Base-by-base conservation (phyloP, 2,113 vertebrate species). In the Python bivittatus region DNA sequence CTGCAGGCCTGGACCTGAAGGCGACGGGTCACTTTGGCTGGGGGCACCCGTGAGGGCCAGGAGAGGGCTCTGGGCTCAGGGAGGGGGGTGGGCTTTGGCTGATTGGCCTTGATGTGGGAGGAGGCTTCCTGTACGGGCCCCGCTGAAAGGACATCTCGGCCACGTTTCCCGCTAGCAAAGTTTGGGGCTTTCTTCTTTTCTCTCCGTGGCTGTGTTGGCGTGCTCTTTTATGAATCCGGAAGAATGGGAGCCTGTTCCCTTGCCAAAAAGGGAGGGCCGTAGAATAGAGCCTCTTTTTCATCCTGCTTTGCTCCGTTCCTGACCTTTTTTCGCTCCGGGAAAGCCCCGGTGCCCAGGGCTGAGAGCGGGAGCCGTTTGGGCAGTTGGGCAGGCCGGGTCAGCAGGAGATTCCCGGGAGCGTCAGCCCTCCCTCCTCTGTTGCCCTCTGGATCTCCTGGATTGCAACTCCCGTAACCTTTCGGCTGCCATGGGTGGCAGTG, bases 121-220 rank as follows among this genome's bases (percentile, higher is more conserved):
- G 25, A 38, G n/a, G 12, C 38, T 22, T 38, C 8, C n/a, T 38
- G 4, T 4, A 0, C 4, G 17, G 11, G 44, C 61, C 61, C 29
- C 17, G 0, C 7, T 4, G 17, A 33, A 22, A 33, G 0, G 20
- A 29, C 15, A 0, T 2, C 3, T 1, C 0, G 60, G 9, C 17
- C 44, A 1, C 9, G 0, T 3, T 6, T 6, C 64, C 52, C 52
- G 13, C 3, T 6, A 9, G 13, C 23, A 0, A 2, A 29, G 6
- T 44, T 57, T 20, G 25, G 68, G 6, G 23, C 15, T 79, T 44
- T 1, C n/a, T 57, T 2, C 38, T 90, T 38, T 44, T 4, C 33
- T 20, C 72, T 42, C 25, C 17, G 15, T 44, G 88, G 38, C 6
- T 23, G 13, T 58, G 1, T 3, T 15, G 23, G 72, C 53, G 11